phyloP scores from a whole-genome alignment of 2,113 vertebrate genomes.

The Corynorhinus townsendii region DNA sequence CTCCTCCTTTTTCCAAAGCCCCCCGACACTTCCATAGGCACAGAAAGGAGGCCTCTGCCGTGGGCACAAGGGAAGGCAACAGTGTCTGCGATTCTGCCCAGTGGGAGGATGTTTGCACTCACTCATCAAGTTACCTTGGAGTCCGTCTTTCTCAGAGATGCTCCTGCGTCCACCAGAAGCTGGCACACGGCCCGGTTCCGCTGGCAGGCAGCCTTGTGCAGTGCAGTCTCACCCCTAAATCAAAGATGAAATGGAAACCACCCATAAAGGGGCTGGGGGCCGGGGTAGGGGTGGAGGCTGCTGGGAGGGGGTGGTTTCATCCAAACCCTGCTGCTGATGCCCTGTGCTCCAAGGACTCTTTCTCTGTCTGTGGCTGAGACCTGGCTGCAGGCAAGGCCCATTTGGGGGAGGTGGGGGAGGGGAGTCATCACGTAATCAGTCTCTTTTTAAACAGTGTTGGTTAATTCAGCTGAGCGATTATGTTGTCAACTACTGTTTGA shows the following conservation, averaged over 20 bases:
- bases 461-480: background rate
- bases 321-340: background rate
- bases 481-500: background rate
- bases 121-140: constrained; percentile 85
- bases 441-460: background rate
- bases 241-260: constrained; percentile 74
- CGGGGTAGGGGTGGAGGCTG: background rate
- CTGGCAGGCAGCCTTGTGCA: constrained; percentile 94
- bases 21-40: constrained; percentile 40
- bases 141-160: constrained; percentile 91
- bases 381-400: fast-evolving
- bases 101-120: constrained; percentile 41
- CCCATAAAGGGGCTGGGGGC: constrained; percentile 48
- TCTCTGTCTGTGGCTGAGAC: background rate
- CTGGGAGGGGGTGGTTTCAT: background rate
- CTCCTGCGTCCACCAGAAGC: constrained; percentile 91
- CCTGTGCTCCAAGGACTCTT: background rate
- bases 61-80: background rate
- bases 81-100: background rate
- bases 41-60: constrained; percentile 8
- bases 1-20: constrained; percentile 63
- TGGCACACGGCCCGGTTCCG: constrained; percentile 89
- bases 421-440: background rate
- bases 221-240: constrained; percentile 92
- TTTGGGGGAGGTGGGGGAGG: fast-evolving